Conservation (phyloP, 1,140 invertebrate genomes). For the Sycophila sp. region DNA sequence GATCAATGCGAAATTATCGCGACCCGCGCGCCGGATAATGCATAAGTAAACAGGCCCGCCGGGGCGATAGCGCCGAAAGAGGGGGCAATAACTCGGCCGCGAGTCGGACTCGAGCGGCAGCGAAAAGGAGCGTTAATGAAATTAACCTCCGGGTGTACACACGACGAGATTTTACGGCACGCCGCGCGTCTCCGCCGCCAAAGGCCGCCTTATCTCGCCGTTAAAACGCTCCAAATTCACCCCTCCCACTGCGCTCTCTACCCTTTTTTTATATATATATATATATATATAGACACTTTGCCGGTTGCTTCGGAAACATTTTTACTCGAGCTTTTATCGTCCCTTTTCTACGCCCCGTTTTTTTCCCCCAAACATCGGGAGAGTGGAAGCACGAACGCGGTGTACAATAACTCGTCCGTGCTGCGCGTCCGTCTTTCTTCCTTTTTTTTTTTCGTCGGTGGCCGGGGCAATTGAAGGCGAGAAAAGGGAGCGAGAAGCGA, state of each 20-base stretch:
- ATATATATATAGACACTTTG: too few species aligned
- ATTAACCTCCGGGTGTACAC: slow-evolving; percentile 5
- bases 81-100: slow-evolving; percentile 24
- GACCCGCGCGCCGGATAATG: not conserved
- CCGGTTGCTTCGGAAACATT: too few species aligned
- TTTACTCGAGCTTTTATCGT: too few species aligned
- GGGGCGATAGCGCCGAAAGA: slow-evolving; percentile 21
- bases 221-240: slow-evolving; percentile 10
- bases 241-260: not conserved
- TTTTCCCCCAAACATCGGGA: not conserved
- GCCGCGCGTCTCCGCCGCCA: slow-evolving; percentile 13
- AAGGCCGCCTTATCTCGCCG: slow-evolving; percentile 19
- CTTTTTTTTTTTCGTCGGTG: slow-evolving; percentile 7
- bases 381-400: too few species aligned
- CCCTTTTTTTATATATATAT: too few species aligned
- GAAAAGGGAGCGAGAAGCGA: not conserved
- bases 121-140: slow-evolving; percentile 34
- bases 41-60: not conserved
- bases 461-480: not conserved
- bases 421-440: not conserved
- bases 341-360: not conserved
- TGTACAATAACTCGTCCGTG: too few species aligned
- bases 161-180: too few species aligned
- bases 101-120: not conserved
- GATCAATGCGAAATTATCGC: slow-evolving; percentile 13